phyloP scores from a whole-genome alignment of 1,140 invertebrate genomes.

The Aphis craccivora region DNA sequence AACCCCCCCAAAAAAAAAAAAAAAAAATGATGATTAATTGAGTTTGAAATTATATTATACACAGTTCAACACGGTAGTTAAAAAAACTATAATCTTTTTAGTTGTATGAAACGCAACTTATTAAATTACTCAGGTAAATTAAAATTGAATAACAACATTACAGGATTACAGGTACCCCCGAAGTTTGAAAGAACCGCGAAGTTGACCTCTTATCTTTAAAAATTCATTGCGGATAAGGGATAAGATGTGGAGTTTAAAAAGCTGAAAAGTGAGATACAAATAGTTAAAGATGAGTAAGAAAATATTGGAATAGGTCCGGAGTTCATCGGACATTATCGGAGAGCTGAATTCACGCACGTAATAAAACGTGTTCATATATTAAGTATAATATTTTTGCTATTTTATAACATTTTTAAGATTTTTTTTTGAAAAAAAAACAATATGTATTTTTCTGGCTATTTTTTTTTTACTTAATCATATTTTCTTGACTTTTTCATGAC shows the following conservation, averaged over 20 bases:
- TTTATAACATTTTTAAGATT: too few species aligned
- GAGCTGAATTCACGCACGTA: not conserved
- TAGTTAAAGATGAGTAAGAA: not conserved
- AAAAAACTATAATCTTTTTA: not conserved
- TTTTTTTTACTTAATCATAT: not conserved
- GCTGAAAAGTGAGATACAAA: not conserved
- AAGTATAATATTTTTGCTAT: too few species aligned
- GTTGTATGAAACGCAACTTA: not conserved
- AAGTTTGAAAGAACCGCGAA: not conserved
- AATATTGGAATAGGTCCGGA: not conserved
- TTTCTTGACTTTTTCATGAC: not conserved
- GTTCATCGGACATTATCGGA: not conserved
- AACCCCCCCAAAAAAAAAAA: too few species aligned
- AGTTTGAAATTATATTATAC: too few species aligned
- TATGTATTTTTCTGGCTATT: not conserved
- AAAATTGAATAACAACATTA: too few species aligned
- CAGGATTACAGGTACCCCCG: not conserved
- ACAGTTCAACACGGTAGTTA: not conserved
- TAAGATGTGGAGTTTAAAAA: not conserved
- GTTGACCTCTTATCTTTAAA: not conserved
- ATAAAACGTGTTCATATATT: not conserved
- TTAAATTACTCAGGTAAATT: not conserved
- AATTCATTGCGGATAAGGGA: too few species aligned
- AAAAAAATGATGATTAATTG: not conserved
- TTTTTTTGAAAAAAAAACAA: not conserved